phyloP scores from a whole-genome alignment of 2,113 vertebrate species.

The Setophaga petechia region DNA sequence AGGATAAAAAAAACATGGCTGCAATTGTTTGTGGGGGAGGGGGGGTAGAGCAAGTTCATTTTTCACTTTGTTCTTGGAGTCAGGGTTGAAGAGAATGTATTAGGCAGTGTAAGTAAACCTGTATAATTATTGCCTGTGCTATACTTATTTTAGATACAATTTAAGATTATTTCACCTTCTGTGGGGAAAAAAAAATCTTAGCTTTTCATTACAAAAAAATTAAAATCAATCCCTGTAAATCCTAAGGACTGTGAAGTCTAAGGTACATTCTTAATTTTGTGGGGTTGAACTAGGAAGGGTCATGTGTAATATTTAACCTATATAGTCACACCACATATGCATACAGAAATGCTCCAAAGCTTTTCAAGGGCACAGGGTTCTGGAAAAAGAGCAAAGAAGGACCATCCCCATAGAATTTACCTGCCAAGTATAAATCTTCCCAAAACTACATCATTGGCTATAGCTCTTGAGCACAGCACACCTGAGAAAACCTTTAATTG shows the following conservation, averaged over 20 bases:
- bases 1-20: background rate
- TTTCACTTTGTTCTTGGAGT: background rate
- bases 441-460: background rate
- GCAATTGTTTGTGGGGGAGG: background rate
- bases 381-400: background rate
- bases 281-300: background rate
- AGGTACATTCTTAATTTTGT: background rate
- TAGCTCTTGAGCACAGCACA: background rate
- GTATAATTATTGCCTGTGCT: background rate
- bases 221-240: background rate
- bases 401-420: background rate
- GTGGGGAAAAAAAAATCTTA: accelerated
- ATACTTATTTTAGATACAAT: background rate
- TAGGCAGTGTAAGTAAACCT: background rate
- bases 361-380: background rate
- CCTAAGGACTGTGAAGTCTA: background rate
- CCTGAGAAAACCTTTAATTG: constrained; percentile 6
- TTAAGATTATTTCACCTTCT: background rate
- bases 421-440: background rate
- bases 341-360: background rate
- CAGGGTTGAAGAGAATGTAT: background rate
- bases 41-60: background rate
- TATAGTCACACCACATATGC: background rate
- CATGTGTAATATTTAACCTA: background rate
- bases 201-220: background rate